Evolutionary conservation across 1,140 invertebrate species (phyloP).

Genomic region (Mactra quadrangularis): DNA sequence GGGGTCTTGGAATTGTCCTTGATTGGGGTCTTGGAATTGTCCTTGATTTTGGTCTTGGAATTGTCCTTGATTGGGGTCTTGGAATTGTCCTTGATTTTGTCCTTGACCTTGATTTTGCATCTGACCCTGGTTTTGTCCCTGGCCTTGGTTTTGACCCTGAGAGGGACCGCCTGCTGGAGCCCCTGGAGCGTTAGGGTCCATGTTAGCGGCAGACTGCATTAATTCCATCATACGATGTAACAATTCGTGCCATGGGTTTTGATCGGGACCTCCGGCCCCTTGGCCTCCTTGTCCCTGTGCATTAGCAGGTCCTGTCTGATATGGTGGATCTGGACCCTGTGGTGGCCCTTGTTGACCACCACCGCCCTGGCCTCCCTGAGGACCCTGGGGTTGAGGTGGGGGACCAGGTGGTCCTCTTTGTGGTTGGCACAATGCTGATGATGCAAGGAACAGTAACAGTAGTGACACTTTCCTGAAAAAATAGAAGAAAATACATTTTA

Average conservation of each 20-base stretch:
- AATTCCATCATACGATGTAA: conserved; percentile 45
- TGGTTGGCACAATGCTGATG: conserved; percentile 29
- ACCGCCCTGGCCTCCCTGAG: background rate
- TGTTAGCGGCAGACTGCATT: conserved; percentile 36
- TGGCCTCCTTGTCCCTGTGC: background rate
- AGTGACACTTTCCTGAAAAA: conserved; percentile 44
- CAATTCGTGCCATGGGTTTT: conserved; percentile 11
- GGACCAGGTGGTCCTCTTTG: conserved; percentile 14
- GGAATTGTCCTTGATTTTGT: background rate
- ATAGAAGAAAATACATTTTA: background rate
- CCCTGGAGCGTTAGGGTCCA: background rate
- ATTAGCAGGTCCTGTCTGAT: background rate
- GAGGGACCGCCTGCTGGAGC: background rate
- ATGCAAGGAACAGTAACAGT: conserved; percentile 5
- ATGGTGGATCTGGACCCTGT: background rate
- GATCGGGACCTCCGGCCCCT: background rate
- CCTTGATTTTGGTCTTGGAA: background rate
- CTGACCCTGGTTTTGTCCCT: conserved; percentile 5
- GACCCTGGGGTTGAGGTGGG: background rate
- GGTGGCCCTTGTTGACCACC: background rate
- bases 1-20: conserved; percentile 5
- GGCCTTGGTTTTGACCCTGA: background rate
- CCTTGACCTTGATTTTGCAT: background rate
- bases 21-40: background rate
- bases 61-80: background rate